Base-by-base conservation (phyloP, 2,113 vertebrate species). In the Protobothrops mucrosquamatus region DNA sequence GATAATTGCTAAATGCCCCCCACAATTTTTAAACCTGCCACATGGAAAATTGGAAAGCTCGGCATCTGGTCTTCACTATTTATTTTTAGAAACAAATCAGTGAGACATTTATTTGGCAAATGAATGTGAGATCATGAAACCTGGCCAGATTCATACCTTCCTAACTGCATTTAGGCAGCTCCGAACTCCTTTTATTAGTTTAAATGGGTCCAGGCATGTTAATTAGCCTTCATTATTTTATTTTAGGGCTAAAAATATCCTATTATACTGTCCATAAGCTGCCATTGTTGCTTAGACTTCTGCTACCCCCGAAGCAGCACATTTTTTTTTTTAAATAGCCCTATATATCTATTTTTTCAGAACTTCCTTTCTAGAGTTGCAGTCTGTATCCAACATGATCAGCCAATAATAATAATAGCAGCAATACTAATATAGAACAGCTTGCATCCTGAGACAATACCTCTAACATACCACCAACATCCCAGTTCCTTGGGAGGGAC, bases 1-100 rank as follows among this genome's bases (percentile, higher is more conserved):
- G 39, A 85, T 94, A 94, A 93, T 57, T 95, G 64, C 91, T 95
- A 94, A 95, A 85, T 7, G 92, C 94, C 69, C 74, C 92, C 94
- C 94, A 93, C 87, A 55, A 46, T 64, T 87, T 91, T 95, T 93
- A 94, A 95, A 93, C 54, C 91, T 54, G 57, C 87, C 0, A 2
- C 91, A 90, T 26, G 55, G 22, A 94, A 85, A 24, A 69, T 59
- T 88, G 95, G 93, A 93, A 95, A 95, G 87, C 18, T 85, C 59
- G 94, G 95, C 95, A 95, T 94, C 93, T 94, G 95, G 48, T 94
- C 93, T 95, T 52, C 93, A 88, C 94, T 91, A 24, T 94, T 95
- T 95, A 92, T 95, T 94, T 96, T 96, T 95, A 93, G 93, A 96
- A 96, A 94, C 94, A 96, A 95, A 96, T 54, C 92, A 96, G 94